Percentiles rank a stretch among this genome's conserved stretches.
Evolutionary conservation across 2,113 vertebrate species (phyloP).

Genomic region (Myanophis thanlyinensis): DNA sequence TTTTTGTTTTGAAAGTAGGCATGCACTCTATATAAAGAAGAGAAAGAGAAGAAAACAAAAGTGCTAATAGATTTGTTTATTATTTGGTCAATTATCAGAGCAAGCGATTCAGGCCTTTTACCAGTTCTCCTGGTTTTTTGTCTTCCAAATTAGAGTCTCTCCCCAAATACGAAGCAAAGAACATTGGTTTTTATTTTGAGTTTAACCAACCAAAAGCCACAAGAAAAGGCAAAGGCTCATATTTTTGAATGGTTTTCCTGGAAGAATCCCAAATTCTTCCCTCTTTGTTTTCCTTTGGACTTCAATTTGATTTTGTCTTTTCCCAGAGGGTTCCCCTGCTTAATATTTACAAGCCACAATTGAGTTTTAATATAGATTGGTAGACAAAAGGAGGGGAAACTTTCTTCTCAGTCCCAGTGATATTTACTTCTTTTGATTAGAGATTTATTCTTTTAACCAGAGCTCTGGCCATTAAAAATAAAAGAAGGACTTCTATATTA

Average conservation of each 20-base stretch:
- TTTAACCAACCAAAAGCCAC: constrained; percentile 15
- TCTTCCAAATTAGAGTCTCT: constrained; percentile 24
- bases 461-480: background rate
- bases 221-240: constrained; percentile 19
- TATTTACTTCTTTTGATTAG: constrained; percentile 36
- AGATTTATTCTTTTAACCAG: constrained; percentile 19
- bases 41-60: constrained; percentile 7
- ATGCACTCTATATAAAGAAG: background rate
- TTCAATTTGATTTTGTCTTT: constrained; percentile 26
- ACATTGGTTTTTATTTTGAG: background rate
- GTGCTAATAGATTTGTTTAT: constrained; percentile 12
- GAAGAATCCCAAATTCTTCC: constrained; percentile 13
- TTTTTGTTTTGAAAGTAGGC: constrained; percentile 17
- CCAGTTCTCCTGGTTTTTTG: constrained; percentile 4
- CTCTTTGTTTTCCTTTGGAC: constrained; percentile 26
- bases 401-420: background rate
- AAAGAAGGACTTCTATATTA: constrained; percentile 6
- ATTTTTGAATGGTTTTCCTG: constrained; percentile 2
- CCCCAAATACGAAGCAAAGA: constrained; percentile 15
- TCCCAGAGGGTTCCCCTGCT: constrained; percentile 22
- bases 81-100: constrained; percentile 46
- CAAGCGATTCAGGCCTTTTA: constrained; percentile 19
- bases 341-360: constrained; percentile 31
- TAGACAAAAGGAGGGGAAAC: background rate
- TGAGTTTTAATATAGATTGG: constrained; percentile 43